phyloP scores from a whole-genome alignment of 2,888 invertebrate species.

The Neoitamus cyanurus region DNA sequence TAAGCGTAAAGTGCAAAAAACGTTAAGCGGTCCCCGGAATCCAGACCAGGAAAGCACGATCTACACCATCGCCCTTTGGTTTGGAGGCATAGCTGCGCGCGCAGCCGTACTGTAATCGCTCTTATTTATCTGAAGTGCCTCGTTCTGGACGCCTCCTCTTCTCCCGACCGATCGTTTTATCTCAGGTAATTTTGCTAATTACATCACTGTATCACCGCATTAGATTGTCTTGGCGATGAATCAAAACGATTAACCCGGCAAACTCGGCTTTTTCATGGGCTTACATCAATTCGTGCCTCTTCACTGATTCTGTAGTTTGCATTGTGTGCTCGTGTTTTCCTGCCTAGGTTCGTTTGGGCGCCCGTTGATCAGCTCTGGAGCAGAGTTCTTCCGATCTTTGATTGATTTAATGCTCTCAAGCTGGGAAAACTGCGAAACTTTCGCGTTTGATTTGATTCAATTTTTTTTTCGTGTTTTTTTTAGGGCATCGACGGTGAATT shows the following conservation, averaged over 20 bases:
- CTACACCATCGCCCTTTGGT: not conserved
- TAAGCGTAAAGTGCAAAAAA: not conserved
- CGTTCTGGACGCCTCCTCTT: not conserved
- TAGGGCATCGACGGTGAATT: not conserved
- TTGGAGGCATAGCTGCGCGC: not conserved
- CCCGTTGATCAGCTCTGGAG: not conserved
- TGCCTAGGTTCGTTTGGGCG: not conserved
- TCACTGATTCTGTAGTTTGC: not conserved
- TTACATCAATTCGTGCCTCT: not conserved
- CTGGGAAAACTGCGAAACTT: slow-evolving; percentile 10
- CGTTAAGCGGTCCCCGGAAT: slow-evolving; percentile 10
- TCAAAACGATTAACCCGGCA: slow-evolving; percentile 7
- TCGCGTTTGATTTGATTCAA: slow-evolving; percentile 8
- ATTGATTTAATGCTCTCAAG: slow-evolving; percentile 15
- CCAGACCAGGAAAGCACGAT: not conserved
- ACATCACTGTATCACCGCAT: not conserved
- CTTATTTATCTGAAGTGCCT: slow-evolving; percentile 12
- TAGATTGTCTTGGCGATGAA: not conserved
- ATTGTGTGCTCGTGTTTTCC: not conserved
- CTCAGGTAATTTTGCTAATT: slow-evolving; percentile 22
- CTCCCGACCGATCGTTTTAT: not conserved
- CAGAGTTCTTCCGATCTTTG: not conserved
- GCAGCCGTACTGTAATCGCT: not conserved
- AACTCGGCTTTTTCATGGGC: not conserved
- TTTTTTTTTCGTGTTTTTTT: not conserved